Evolutionary conservation across 2,888 invertebrate species (phyloP).

Genomic region (Mesoligia furuncula): DNA sequence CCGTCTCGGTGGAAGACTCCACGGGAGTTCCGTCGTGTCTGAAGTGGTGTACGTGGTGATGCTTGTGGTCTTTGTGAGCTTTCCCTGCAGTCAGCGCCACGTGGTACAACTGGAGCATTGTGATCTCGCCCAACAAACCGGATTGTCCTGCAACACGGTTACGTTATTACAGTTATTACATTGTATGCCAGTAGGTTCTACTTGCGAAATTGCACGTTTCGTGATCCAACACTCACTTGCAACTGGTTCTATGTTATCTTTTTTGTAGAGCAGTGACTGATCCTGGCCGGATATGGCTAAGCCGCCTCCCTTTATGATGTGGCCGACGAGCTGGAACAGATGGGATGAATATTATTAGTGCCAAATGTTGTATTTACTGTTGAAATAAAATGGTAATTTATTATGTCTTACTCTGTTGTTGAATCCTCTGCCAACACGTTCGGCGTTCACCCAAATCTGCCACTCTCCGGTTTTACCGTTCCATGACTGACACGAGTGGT

Average conservation of each 20-base stretch:
- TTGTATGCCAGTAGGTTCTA: background rate
- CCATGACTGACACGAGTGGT: slow-evolving; percentile 97
- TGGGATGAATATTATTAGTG: slow-evolving; percentile 21
- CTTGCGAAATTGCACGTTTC: slow-evolving; percentile 23
- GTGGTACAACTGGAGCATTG: slow-evolving; percentile 94
- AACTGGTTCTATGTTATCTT: slow-evolving; percentile 76
- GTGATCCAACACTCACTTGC: slow-evolving; percentile 75
- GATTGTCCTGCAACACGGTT: slow-evolving; percentile 88
- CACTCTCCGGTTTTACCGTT: slow-evolving; percentile 97
- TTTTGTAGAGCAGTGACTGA: slow-evolving; percentile 87
- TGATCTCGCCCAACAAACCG: slow-evolving; percentile 94
- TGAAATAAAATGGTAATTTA: background rate
- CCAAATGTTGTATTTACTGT: background rate
- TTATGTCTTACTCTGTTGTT: slow-evolving; percentile 93
- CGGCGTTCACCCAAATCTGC: slow-evolving; percentile 97
- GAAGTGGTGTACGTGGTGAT: slow-evolving; percentile 95
- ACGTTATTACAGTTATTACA: slow-evolving; percentile 31
- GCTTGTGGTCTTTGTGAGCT: slow-evolving; percentile 96
- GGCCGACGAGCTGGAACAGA: slow-evolving; percentile 93
- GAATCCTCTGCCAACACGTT: slow-evolving; percentile 96
- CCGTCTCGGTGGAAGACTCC: slow-evolving; percentile 91
- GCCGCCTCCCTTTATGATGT: slow-evolving; percentile 94
- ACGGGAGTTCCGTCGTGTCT: slow-evolving; percentile 93
- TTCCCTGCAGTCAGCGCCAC: slow-evolving; percentile 96
- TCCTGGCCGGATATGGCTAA: slow-evolving; percentile 94